Evolutionary conservation across 2,797 vertebrate genomes (phyloP).

Genomic region (Gobio occitaniae): DNA sequence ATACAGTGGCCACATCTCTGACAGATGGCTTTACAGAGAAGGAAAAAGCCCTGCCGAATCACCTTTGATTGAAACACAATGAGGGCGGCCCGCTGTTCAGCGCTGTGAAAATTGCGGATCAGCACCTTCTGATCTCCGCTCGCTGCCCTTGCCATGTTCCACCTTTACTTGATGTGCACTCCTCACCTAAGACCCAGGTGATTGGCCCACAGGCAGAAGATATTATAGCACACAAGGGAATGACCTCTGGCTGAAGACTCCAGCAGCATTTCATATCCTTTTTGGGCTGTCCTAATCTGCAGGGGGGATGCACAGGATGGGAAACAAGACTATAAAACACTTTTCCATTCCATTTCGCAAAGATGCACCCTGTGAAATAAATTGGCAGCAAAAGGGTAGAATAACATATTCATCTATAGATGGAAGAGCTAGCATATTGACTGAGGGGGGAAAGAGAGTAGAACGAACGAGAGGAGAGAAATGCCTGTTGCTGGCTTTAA

Average conservation of each 20-base stretch:
- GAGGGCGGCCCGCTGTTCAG: constrained; percentile 41
- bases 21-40: constrained; percentile 53
- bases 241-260: constrained; percentile 56
- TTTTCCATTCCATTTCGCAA: constrained; percentile 80
- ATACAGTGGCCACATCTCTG: constrained; percentile 42
- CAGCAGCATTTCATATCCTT: constrained; percentile 67
- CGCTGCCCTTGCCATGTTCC: constrained; percentile 51
- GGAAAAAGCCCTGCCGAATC: constrained; percentile 52
- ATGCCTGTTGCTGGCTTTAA: constrained; percentile 69
- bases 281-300: constrained; percentile 72
- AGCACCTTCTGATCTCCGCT: constrained; percentile 50
- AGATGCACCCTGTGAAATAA: constrained; percentile 73
- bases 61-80: constrained; percentile 62
- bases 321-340: constrained; percentile 64
- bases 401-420: constrained; percentile 69
- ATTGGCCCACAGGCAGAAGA: constrained; percentile 64
- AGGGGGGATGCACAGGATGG: constrained; percentile 36
- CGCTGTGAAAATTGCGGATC: constrained; percentile 56
- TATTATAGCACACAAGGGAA: constrained; percentile 66
- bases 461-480: constrained; percentile 57
- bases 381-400: constrained; percentile 65
- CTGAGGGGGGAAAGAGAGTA: constrained; percentile 66
- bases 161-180: constrained; percentile 48
- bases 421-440: constrained; percentile 61
- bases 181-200: constrained; percentile 61